phyloP scores from a whole-genome alignment of 2,113 vertebrate genomes.

The Amia ocellicauda region DNA sequence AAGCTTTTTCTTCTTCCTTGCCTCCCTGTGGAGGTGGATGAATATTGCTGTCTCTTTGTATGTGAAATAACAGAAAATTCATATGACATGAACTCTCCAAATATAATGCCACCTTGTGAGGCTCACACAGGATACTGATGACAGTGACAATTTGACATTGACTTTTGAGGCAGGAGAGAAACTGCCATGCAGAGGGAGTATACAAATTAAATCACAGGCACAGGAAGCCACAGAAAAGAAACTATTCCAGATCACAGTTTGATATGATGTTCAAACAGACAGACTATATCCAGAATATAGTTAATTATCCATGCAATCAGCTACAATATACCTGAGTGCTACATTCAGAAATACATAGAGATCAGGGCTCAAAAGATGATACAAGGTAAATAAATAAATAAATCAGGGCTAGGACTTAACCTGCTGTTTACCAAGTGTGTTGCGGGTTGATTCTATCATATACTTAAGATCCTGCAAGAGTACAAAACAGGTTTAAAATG shows the following conservation, averaged over 20 bases:
- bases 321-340: neutral
- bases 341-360: conserved; percentile 6
- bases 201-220: too few species aligned
- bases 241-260: neutral
- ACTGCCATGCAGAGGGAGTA: too few species aligned
- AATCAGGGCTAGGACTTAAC: conserved; percentile 20
- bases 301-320: neutral
- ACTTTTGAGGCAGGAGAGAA: too few species aligned
- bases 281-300: conserved; percentile 2
- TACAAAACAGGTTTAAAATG: conserved; percentile 7
- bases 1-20: too few species aligned
- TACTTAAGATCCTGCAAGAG: conserved; percentile 20
- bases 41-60: too few species aligned
- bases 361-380: conserved; percentile 4
- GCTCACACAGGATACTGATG: neutral
- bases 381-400: conserved; percentile 14
- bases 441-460: conserved; percentile 23
- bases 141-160: too few species aligned
- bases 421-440: conserved; percentile 21
- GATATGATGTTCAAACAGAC: neutral
- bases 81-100: too few species aligned
- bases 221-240: neutral
- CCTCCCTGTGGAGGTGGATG: too few species aligned
- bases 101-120: too few species aligned
- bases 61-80: too few species aligned